A percentile compares a stretch with the other conserved stretches of the same genome.
phyloP scores from a whole-genome alignment of 64 coral and sea anemone genomes.

The Porites lutea region DNA sequence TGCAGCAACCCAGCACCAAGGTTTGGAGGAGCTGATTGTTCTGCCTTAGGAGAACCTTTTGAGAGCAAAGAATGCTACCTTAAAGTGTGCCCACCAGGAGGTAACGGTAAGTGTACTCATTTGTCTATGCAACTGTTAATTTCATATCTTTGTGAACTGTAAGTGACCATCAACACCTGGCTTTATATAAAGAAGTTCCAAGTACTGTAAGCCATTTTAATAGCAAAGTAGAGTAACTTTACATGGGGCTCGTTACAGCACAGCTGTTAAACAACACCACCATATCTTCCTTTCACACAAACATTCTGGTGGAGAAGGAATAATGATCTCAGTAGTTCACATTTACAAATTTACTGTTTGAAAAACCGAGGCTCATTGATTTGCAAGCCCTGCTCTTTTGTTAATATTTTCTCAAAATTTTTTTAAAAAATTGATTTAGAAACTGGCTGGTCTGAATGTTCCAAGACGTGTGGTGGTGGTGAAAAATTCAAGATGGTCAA shows the following conservation, averaged over 20 bases:
- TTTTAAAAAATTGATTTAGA: not conserved
- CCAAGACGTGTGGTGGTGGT: slow-evolving; percentile 88
- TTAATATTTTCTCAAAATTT: not conserved
- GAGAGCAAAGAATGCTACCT: slow-evolving; percentile 72
- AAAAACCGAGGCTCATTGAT: too few species aligned
- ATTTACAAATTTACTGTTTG: too few species aligned
- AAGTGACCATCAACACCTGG: not conserved
- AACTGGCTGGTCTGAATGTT: slow-evolving; percentile 83
- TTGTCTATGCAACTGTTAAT: too few species aligned
- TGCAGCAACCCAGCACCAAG: slow-evolving; percentile 74
- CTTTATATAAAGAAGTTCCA: too few species aligned
- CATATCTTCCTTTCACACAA: too few species aligned
- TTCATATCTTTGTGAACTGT: not conserved
- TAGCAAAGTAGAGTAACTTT: too few species aligned
- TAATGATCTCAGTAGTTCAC: too few species aligned
- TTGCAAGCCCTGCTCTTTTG: too few species aligned
- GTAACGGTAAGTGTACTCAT: not conserved
- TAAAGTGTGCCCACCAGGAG: slow-evolving; percentile 17
- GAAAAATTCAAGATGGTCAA: slow-evolving; percentile 74
- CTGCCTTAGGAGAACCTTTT: slow-evolving; percentile 58
- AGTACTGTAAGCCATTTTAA: too few species aligned
- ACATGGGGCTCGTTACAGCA: too few species aligned
- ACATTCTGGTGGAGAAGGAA: too few species aligned
- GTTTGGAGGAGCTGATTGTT: slow-evolving; percentile 81
- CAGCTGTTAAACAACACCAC: too few species aligned